Evolutionary conservation across 2,888 invertebrate genomes (phyloP).

Genomic region (Ommatoiulus sabulosus): DNA sequence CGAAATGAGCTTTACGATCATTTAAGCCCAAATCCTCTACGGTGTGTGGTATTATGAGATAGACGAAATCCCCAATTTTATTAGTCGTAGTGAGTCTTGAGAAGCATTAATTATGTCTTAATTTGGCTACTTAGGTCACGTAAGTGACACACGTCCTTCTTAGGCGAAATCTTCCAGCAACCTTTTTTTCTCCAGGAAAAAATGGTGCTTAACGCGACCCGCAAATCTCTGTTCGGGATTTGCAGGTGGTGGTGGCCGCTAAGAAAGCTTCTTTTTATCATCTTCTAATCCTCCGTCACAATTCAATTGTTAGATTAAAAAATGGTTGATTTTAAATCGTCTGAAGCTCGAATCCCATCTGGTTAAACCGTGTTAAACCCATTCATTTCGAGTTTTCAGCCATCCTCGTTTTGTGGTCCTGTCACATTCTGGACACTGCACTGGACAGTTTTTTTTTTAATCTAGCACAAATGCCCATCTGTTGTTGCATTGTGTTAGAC

Average conservation of each 20-base stretch:
- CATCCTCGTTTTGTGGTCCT: neutral
- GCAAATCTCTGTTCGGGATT: neutral
- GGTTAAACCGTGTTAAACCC: neutral
- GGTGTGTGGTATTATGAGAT: neutral
- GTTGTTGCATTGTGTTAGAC: neutral
- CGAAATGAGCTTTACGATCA: neutral
- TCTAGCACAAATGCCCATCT: neutral
- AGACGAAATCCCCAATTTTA: neutral
- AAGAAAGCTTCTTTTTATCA: neutral
- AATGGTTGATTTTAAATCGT: neutral
- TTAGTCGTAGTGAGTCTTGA: neutral
- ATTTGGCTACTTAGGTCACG: slow-evolving; percentile 11
- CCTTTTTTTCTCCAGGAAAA: no score
- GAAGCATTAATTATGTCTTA: neutral
- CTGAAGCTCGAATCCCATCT: neutral
- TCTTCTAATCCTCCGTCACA: neutral
- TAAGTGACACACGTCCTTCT: neutral
- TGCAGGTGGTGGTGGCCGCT: neutral
- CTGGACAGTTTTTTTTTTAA: neutral
- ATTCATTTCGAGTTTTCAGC: neutral
- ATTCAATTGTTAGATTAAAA: neutral
- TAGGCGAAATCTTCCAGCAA: neutral
- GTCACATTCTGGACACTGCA: neutral
- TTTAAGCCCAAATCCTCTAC: neutral
- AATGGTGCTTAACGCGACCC: neutral